These are phyloP conservation scores for Taenaris catops DNA, from an alignment of 2,888 invertebrate species.

Conservation along the genomic window DNA sequence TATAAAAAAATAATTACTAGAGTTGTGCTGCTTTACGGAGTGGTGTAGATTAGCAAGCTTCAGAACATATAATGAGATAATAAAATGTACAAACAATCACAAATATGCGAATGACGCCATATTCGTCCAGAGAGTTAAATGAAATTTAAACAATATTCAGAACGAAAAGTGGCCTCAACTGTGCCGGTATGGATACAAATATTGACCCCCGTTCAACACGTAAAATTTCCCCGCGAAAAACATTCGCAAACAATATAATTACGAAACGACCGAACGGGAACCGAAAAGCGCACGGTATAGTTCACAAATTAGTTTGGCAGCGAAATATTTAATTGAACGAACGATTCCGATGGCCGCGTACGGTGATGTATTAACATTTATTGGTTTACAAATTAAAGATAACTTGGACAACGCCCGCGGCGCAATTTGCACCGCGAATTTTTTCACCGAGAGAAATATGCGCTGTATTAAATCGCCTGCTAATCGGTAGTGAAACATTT, in stretches of 20 bases:
- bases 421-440: constrained; percentile 40
- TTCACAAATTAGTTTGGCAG: constrained; percentile 71
- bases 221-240: constrained; percentile 63
- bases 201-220: constrained; percentile 70
- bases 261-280: constrained; percentile 43
- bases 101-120: constrained; percentile 7
- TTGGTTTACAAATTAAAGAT: constrained; percentile 77
- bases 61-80: no score
- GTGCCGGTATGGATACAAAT: constrained; percentile 52
- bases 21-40: no score
- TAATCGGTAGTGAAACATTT: constrained; percentile 43
- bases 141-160: constrained; percentile 46
- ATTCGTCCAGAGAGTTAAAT: constrained; percentile 31
- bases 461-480: constrained; percentile 38
- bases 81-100: constrained; percentile 1
- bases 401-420: constrained; percentile 39
- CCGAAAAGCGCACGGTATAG: constrained; percentile 53
- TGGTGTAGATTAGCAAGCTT: no score
- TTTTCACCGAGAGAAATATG: constrained; percentile 45
- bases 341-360: constrained; percentile 36
- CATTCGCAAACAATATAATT: constrained; percentile 69
- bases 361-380: constrained; percentile 75
- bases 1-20: no score
- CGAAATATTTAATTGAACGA: constrained; percentile 65
- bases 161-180: constrained; percentile 38